phyloP scores from a whole-genome alignment of 2,888 invertebrate genomes.

The Lamellibrachia satsuma region DNA sequence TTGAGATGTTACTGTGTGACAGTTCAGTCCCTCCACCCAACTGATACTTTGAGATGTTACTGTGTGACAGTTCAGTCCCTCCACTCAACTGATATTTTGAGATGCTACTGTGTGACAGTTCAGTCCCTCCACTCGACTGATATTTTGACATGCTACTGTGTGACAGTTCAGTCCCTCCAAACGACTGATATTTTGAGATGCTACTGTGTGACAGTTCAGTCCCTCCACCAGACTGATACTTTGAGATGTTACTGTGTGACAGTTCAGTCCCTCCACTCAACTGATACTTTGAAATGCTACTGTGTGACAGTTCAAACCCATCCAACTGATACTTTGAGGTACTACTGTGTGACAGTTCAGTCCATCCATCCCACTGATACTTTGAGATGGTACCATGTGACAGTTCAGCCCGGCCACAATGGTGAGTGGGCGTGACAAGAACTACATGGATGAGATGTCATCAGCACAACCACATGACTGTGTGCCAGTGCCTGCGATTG shows the following conservation, averaged over 20 bases:
- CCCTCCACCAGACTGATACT: background rate
- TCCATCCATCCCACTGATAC: background rate
- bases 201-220: background rate
- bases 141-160: no score
- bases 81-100: no score
- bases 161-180: no score
- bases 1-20: no score
- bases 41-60: no score
- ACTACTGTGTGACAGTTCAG: background rate
- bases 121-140: no score
- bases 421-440: conserved; percentile 73
- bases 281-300: background rate
- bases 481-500: conserved; percentile 86
- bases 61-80: no score
- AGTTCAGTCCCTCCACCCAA: no score
- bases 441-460: conserved; percentile 79
- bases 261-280: background rate
- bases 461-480: conserved; percentile 76
- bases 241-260: background rate
- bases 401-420: conserved; percentile 54
- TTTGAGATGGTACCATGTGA: background rate
- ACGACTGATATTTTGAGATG: no score
- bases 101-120: no score
- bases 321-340: background rate
- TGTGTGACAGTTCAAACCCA: background rate